Evolutionary conservation across 1,140 invertebrate genomes (phyloP).

Genomic region (Augochlora pura): DNA sequence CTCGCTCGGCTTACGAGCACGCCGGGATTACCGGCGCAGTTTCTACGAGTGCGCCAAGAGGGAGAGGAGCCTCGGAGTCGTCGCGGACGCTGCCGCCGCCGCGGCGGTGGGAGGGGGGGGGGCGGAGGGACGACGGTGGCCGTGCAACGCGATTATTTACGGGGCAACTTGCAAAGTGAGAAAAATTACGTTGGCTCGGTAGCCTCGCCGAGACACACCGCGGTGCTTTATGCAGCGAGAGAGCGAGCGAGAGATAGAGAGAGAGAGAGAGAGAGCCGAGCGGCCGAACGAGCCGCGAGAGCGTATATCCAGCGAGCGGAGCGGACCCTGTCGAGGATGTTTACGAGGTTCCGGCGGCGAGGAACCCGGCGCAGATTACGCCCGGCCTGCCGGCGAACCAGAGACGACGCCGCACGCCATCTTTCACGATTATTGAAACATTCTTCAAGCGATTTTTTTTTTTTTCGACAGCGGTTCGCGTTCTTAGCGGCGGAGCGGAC

Average conservation of each 20-base stretch:
- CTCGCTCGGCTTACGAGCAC: slow-evolving; percentile 52
- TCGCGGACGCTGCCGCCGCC: background rate
- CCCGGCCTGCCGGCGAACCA: background rate
- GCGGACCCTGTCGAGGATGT: slow-evolving; percentile 60
- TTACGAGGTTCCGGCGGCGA: slow-evolving; percentile 69
- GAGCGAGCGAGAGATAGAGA: no score
- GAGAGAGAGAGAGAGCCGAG: no score
- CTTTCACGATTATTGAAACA: background rate
- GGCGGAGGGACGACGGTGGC: background rate
- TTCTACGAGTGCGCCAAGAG: slow-evolving; percentile 36
- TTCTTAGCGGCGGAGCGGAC: no score
- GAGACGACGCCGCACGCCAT: background rate
- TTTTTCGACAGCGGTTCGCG: background rate
- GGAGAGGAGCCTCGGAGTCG: background rate
- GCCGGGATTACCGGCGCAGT: slow-evolving; percentile 59
- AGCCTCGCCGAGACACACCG: slow-evolving; percentile 66
- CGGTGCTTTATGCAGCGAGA: slow-evolving; percentile 65
- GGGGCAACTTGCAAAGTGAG: slow-evolving; percentile 76
- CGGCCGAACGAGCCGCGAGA: slow-evolving; percentile 11
- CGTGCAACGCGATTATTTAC: slow-evolving; percentile 72
- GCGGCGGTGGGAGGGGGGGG: background rate
- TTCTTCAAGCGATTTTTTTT: background rate
- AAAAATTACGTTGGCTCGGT: slow-evolving; percentile 75
- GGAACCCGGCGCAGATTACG: slow-evolving; percentile 28
- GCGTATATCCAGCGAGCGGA: slow-evolving; percentile 31